Evolutionary conservation across 2,797 vertebrate species (phyloP), one percentile per base, ranked within the genome.

Genomic region (Nannoperca australis): DNA sequence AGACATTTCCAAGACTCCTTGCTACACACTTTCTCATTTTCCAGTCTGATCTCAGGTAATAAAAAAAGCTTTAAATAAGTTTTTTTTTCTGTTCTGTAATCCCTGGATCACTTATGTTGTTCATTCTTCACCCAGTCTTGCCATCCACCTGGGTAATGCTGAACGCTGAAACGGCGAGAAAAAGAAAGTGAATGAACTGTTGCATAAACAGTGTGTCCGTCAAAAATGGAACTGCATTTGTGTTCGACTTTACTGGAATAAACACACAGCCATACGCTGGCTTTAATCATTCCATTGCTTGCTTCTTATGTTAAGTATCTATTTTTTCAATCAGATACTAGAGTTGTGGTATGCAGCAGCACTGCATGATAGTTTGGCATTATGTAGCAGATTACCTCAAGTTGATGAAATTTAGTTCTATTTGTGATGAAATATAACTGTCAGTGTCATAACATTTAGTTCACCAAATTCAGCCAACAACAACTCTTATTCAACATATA

Each of bases 121-220:
- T 98, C 96, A 74, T 91, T 91, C 78, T 94, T 94, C 63, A 85
- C 76, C 98, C 98, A 99, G 58, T 98, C 97, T 13, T 97, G 90
- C 96, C 97, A 98, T 91, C 98, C 98, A 63, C 97, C 98, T 5
- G 93, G 89, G 81, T 96, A 99, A 72, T 98, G 93, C 77, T 95
- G 95, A 88, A 87, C 95, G 71, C 98, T 99, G 91, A 53, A 93
- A 95, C 84, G 67, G 14, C 85, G 5, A 59, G 42, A 53, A 71
- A 59, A 42, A 61, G 0, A 17, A 60, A 54, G 42, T 79, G 1
- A 71, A 22, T 89, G 18, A 70, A 63, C 14, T 80, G 13, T 78
- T 60, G 38, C 11, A 66, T 36, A 17, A 58, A 85, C 1, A 15
- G 17, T 49, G 51, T 38, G 7, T 15, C 24, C 0, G 9, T 40